Evolutionary conservation across 1,140 invertebrate genomes (phyloP).

Genomic region (Euglossa dilemma): DNA sequence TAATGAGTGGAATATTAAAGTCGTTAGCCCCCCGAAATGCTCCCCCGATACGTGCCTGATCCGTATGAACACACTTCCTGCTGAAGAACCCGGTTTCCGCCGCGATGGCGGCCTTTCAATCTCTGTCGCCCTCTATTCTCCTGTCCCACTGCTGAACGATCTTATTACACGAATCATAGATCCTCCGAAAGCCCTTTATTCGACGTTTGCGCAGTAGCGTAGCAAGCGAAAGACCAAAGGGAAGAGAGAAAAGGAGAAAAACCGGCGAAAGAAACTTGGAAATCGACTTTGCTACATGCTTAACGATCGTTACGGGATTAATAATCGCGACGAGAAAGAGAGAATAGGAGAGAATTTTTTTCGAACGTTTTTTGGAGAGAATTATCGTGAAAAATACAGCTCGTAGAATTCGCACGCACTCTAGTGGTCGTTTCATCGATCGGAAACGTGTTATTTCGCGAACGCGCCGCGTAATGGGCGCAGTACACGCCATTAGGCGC

Average conservation of each 20-base stretch:
- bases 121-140: background rate
- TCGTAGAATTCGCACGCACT: constrained; percentile 27
- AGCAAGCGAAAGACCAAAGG: no score
- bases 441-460: constrained; percentile 26
- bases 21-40: constrained; percentile 47
- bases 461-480: constrained; percentile 16
- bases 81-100: background rate
- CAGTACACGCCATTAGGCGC: constrained; percentile 44
- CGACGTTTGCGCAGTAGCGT: background rate
- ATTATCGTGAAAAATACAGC: constrained; percentile 20
- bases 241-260: background rate
- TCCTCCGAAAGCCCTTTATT: background rate
- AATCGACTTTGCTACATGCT: no score
- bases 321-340: background rate
- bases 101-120: background rate
- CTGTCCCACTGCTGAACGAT: constrained; percentile 1
- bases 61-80: constrained; percentile 28
- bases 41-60: constrained; percentile 38
- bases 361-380: background rate
- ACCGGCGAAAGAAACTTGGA: background rate
- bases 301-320: background rate
- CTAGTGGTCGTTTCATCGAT: constrained; percentile 28
- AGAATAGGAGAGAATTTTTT: no score
- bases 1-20: constrained; percentile 71
- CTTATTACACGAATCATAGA: constrained; percentile 27